A percentile compares a stretch with the other conserved stretches of the same genome.
Conservation (phyloP, 35 echinoderm and acorn worm species). For the Lytechinus variegatus region DNA sequence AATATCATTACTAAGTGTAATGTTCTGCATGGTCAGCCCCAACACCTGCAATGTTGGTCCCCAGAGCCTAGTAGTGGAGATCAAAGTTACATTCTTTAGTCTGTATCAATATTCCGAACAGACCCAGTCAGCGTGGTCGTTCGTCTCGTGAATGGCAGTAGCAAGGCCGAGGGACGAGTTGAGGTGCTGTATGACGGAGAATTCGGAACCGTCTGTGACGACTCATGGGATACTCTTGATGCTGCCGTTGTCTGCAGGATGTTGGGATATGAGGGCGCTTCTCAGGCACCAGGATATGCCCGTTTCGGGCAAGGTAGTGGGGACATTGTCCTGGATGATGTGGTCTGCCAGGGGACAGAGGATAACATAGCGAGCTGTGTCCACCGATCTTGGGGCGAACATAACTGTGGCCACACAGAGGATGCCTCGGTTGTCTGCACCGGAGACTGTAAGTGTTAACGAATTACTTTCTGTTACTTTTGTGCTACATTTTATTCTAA, state of each 20-base stretch:
- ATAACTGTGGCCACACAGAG: background rate
- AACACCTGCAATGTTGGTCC: no score
- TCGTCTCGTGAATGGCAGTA: background rate
- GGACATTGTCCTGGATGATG: background rate
- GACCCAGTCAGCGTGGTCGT: background rate
- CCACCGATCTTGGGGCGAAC: background rate
- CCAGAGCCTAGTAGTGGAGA: background rate
- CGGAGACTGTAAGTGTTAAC: background rate
- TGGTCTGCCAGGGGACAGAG: background rate
- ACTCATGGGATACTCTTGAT: background rate
- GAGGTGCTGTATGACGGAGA: background rate
- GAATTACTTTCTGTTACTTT: no score
- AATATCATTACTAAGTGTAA: background rate
- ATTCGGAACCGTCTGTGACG: background rate
- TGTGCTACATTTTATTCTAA: no score
- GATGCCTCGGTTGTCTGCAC: background rate
- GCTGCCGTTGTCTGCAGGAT: constrained; percentile 12
- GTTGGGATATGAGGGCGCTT: background rate
- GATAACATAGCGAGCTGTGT: background rate
- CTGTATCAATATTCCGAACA: background rate
- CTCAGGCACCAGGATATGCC: background rate
- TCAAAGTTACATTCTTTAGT: background rate
- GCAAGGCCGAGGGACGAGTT: background rate
- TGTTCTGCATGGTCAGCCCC: no score
- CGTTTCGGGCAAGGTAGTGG: background rate